A percentile compares a stretch with the other conserved stretches of the same genome.
phyloP scores from a whole-genome alignment of 2,113 vertebrate species.

The Amphilophus citrinellus region DNA sequence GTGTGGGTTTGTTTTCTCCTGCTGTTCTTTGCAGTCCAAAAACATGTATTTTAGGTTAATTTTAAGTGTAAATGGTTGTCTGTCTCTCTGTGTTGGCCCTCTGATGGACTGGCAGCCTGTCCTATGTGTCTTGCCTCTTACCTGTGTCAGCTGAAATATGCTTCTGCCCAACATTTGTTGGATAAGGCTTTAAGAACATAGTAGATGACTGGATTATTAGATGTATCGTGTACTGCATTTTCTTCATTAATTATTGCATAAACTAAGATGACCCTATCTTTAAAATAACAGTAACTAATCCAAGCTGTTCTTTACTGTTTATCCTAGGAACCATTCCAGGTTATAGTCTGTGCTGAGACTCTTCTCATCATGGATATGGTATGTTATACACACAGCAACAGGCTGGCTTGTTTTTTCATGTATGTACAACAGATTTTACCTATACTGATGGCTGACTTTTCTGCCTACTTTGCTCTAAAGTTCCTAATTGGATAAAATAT shows the following conservation, averaged over 20 bases:
- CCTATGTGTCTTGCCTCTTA: background rate
- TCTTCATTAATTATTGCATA: background rate
- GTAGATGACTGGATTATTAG: background rate
- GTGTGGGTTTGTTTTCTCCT: background rate
- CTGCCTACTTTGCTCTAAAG: background rate
- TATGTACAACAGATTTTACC: background rate
- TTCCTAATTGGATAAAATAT: background rate
- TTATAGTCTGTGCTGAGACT: conserved; percentile 92
- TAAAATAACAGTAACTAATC: background rate
- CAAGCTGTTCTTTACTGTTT: background rate
- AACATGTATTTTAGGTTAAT: background rate
- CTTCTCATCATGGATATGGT: conserved; percentile 98
- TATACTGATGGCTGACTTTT: background rate
- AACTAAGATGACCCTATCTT: background rate
- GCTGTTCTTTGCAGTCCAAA: background rate
- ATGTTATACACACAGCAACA: conserved; percentile 52
- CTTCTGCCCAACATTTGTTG: background rate
- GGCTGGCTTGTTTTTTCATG: accelerated
- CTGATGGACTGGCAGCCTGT: background rate
- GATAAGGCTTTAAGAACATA: background rate
- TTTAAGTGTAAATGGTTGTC: background rate
- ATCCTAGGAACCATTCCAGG: conserved; percentile 92
- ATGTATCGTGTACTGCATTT: background rate
- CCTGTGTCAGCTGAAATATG: background rate
- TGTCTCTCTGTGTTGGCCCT: background rate